phyloP scores from a whole-genome alignment of 2,113 vertebrate genomes.

The Daubentonia madagascariensis region DNA sequence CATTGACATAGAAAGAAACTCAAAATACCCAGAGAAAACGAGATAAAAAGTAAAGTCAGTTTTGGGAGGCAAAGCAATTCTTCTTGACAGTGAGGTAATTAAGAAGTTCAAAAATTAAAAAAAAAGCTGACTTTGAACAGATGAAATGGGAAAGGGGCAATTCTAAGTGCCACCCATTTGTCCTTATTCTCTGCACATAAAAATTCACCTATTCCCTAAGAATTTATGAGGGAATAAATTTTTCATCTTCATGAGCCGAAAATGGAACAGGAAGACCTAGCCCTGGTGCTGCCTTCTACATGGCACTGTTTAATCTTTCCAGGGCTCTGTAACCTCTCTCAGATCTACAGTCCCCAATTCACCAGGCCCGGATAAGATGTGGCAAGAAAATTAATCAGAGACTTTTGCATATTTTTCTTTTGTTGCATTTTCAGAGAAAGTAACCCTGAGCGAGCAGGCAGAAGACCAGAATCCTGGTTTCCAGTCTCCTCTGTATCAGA shows the following conservation, averaged over 20 bases:
- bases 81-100: not conserved
- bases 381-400: not conserved
- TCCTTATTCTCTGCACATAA: not conserved
- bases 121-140: not conserved
- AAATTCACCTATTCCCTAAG: not conserved
- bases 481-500: not conserved
- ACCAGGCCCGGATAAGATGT: not conserved
- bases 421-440: not conserved
- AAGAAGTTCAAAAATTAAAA: not conserved
- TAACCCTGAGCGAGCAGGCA: not conserved
- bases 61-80: not conserved
- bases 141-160: not conserved
- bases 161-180: not conserved
- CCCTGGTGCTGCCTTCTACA: not conserved
- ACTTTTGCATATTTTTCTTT: not conserved
- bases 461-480: not conserved
- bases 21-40: not conserved
- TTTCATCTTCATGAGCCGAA: not conserved
- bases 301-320: not conserved
- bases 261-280: not conserved
- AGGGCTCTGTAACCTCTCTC: not conserved
- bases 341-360: not conserved
- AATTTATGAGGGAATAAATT: not conserved
- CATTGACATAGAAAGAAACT: not conserved
- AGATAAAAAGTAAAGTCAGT: slow-evolving; percentile 1